phyloP scores from a whole-genome alignment of 2,113 vertebrate species.

The Mus spicilegus region DNA sequence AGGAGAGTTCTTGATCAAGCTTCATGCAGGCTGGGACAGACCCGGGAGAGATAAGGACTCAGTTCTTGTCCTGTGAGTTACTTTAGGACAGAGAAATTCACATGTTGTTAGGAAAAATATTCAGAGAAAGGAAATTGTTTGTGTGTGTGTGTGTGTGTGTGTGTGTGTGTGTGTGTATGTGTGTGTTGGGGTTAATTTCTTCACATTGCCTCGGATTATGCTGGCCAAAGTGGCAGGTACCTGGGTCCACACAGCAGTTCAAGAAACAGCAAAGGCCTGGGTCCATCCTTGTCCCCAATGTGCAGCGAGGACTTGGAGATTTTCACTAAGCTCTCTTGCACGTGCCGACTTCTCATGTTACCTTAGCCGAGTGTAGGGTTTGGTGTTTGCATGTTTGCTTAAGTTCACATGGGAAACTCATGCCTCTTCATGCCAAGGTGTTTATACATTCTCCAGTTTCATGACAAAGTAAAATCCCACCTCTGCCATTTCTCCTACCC shows the following conservation, averaged over 20 bases:
- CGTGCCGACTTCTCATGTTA: neutral
- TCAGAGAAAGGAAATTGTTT: neutral
- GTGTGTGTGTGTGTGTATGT: neutral
- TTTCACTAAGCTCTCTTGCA: slow-evolving; percentile 20
- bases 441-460: slow-evolving; percentile 39
- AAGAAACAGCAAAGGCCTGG: neutral
- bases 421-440: slow-evolving; percentile 5
- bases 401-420: slow-evolving; percentile 35
- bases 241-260: neutral
- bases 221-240: neutral
- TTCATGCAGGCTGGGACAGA: neutral
- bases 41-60: neutral
- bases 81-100: slow-evolving; percentile 9
- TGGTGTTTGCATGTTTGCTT: slow-evolving; percentile 39
- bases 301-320: neutral
- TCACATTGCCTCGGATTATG: neutral
- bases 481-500: slow-evolving; percentile 5
- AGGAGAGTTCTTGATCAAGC: neutral
- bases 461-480: slow-evolving; percentile 21
- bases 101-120: neutral
- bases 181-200: neutral
- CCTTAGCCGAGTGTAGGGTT: neutral
- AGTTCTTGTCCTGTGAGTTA: slow-evolving; percentile 24
- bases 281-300: neutral
- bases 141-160: neutral